Base-by-base conservation (phyloP, 2,888 invertebrate species). In the Pediacus dermestoides region DNA sequence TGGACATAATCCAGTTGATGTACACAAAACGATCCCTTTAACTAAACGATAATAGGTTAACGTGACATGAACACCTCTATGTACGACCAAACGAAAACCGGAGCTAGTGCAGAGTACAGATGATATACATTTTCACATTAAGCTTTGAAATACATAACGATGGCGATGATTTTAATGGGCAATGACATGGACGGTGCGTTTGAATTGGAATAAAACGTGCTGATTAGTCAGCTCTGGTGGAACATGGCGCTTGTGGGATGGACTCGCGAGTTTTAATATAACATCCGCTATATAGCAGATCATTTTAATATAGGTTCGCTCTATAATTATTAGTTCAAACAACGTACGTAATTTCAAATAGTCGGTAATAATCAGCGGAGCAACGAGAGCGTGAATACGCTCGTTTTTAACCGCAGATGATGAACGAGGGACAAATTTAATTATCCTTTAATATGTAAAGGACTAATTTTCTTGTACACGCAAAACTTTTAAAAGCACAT, bases 131-230 rank as follows among this genome's bases (percentile, higher is more conserved):
- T 61, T 63, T 53, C 57, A 57, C 59, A 61, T 61, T 61, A 61
- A 58, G 60, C 57, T 58, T 50, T 50, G 58, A 59, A 61, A 60
- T 59, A 58, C 54, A 56, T 47, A 49, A 56, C 55, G 59, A 57
- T 52, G 53, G 56, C 57, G 57, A 65, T 63, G 65, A 64, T 64
- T 65, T 64, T 65, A 66, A 67, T 66, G 63, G 65, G 63, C 64
- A 64, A 65, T 65, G 66, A 66, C 64, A 64, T 64, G 64, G 59
- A 60, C 58, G 55, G 59, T 57, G 59, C 58, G 58, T 61, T 62
- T 57, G 57, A 58, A 59, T 61, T 54, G 54, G 58, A 55, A 63
- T 62, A 64, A 66, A 64, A 66, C 66, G 65, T 65, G 65, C 66
- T 65, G 65, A 67, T 67, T 66, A 67, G 66, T 61, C 58, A 48